These are phyloP conservation scores for Leptinotarsa lineolata DNA, from an alignment of 1,140 invertebrate genomes.

Conservation along the genomic window DNA sequence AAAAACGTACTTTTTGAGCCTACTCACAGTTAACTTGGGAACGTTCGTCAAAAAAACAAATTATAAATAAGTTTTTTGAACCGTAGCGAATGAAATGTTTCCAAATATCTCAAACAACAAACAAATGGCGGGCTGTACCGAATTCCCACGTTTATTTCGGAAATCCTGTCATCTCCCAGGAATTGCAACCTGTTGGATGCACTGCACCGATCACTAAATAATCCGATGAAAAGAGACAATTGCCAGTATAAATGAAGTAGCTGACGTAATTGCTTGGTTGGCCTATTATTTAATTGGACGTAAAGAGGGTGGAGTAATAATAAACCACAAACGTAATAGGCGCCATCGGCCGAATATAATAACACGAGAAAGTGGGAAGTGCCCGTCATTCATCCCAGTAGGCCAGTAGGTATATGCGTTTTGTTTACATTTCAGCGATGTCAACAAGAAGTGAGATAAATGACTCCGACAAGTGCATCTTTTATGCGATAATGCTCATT, in stretches of 20 bases:
- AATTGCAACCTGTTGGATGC: not conserved
- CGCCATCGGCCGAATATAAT: not conserved
- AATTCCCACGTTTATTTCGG: no score
- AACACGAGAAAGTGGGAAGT: slow-evolving; percentile 11
- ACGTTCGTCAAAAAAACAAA: no score
- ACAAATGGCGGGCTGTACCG: no score
- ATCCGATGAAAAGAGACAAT: slow-evolving; percentile 5
- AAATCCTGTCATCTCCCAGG: not conserved
- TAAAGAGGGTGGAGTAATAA: slow-evolving; percentile 8
- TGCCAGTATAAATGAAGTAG: slow-evolving; percentile 2
- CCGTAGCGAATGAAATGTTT: no score
- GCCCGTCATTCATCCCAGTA: slow-evolving; percentile 17
- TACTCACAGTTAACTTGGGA: no score
- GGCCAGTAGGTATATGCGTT: slow-evolving; percentile 10
- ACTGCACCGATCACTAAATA: not conserved
- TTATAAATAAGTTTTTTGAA: no score
- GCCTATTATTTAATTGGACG: slow-evolving; percentile 6
- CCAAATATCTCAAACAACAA: no score
- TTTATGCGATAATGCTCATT: slow-evolving; percentile 17
- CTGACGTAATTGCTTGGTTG: not conserved
- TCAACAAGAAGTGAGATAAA: slow-evolving; percentile 10
- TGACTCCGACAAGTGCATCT: slow-evolving; percentile 18
- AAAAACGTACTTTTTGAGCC: no score
- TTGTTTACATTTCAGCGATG: slow-evolving; percentile 20
- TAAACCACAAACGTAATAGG: slow-evolving; percentile 1